Percentiles rank a stretch among this genome's conserved stretches.
phyloP scores from a whole-genome alignment of 2,888 invertebrate genomes.

The Uropetala carovei region DNA sequence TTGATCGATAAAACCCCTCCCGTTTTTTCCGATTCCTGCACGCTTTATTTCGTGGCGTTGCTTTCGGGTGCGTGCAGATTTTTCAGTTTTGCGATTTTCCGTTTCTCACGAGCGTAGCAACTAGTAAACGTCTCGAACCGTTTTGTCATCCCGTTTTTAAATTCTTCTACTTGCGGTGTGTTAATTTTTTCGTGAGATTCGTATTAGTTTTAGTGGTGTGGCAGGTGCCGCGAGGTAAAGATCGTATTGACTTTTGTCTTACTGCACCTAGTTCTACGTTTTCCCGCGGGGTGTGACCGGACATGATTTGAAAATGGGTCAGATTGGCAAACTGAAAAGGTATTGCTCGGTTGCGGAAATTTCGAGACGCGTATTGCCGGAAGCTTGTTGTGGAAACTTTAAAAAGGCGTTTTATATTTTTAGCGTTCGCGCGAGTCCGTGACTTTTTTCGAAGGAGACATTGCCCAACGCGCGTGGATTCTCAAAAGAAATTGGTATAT shows the following conservation, averaged over 20 bases:
- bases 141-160: not conserved
- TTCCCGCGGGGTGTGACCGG: constrained; percentile 34
- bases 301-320: constrained; percentile 39
- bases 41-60: not conserved
- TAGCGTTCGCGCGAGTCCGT: not conserved
- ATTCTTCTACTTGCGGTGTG: not conserved
- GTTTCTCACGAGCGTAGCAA: not conserved
- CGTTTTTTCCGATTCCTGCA: not conserved
- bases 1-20: not conserved
- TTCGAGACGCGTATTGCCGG: not conserved
- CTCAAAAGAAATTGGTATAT: too few species aligned
- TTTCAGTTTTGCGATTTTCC: not conserved
- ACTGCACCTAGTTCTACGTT: constrained; percentile 35
- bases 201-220: not conserved
- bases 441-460: not conserved
- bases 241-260: constrained; percentile 24
- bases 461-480: too few species aligned
- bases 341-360: not conserved
- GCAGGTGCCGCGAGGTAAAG: not conserved
- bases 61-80: not conserved
- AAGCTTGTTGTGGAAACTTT: not conserved
- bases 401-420: not conserved
- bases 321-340: constrained; percentile 8
- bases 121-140: not conserved
- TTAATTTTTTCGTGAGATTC: not conserved